Base-by-base conservation (phyloP, 2,888 invertebrate species). In the Acronicta alni region DNA sequence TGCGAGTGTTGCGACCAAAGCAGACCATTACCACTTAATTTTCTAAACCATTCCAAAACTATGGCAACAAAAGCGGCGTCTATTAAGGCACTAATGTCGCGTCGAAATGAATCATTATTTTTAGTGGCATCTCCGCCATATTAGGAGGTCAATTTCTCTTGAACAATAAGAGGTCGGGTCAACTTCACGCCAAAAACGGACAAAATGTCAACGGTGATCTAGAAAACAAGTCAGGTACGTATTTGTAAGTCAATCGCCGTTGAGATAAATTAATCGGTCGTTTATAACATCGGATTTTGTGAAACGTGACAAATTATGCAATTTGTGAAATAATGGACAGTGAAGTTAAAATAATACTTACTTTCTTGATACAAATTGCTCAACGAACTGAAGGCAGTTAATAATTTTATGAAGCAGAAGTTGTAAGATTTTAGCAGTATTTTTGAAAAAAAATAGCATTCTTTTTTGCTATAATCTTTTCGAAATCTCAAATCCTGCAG, bases 51-150 rank as follows among this genome's bases (percentile, higher is more conserved):
- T 65, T 67, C 52, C 60, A 58, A 71, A 61, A 66, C 51, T 58
- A 41, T 58, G 60, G 56, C 39, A 72, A 69, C 77, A 76, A 77
- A 58, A 64, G 57, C 61, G 20, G 16, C 39, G n/a, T 58, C 62
- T 64, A 74, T 67, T 72, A 67, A 63, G 63, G 59, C 55, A 58
- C 66, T 68, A 70, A 68, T 72, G 70, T 66, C 63, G 62, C 57
- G 49, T 63, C 54, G 44, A 66, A 79, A 70, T 75, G 67, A 66
- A 74, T 74, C 70, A 74, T 80, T 80, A 78, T 70, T 70, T 80
- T 78, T 77, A 77, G 62, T 68, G 62, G 57, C 63, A 52, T 57
- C 57, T 42, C 63, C 74, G 46, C 78, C 77, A 63, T 80, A 70
- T 74, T 75, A 53, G 72, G 80, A 59, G 48, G 48, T 53, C 68